A percentile compares a stretch with the other conserved stretches of the same genome.
phyloP scores from a whole-genome alignment of 2,797 vertebrate species.

The Karalla daura region DNA sequence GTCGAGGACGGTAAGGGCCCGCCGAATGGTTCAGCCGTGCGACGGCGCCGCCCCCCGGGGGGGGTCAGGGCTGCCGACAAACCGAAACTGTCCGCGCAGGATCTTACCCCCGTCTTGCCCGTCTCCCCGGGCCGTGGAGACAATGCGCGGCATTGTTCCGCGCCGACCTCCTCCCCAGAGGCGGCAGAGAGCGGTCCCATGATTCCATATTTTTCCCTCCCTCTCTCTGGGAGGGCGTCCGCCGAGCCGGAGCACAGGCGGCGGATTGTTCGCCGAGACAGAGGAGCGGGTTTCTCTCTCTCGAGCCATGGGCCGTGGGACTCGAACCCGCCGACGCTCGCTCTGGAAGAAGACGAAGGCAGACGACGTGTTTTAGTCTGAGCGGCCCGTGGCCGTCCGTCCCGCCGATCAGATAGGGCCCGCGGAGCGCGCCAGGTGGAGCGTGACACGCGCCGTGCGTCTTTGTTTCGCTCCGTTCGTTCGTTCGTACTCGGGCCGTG shows the following conservation, averaged over 20 bases:
- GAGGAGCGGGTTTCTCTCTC: conserved; percentile 54
- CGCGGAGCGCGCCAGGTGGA: conserved; percentile 3
- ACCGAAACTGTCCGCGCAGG: too few species aligned
- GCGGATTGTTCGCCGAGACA: conserved; percentile 67
- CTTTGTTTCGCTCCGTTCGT: too few species aligned
- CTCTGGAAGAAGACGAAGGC: conserved; percentile 31
- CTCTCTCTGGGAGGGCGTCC: conserved; percentile 39
- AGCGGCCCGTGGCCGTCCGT: too few species aligned
- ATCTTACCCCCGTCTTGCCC: too few species aligned
- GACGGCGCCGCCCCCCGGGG: too few species aligned
- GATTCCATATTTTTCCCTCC: conserved; percentile 18
- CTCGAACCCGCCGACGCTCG: conserved; percentile 51
- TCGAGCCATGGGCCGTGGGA: conserved; percentile 30
- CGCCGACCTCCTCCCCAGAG: background rate
- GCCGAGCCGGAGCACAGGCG: conserved; percentile 63
- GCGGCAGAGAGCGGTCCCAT: conserved; percentile 2
- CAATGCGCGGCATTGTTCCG: background rate
- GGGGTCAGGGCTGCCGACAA: too few species aligned
- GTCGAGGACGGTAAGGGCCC: conserved; percentile 93
- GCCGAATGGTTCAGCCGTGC: too few species aligned
- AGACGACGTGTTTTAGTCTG: conserved; percentile 6
- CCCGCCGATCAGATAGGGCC: conserved; percentile 15
- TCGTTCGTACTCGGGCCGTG: background rate
- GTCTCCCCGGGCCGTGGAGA: too few species aligned
- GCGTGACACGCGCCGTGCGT: background rate